Percentiles rank a stretch among this genome's conserved stretches.
Evolutionary conservation across 2,113 vertebrate genomes (phyloP).

Genomic region (Numenius arquata): DNA sequence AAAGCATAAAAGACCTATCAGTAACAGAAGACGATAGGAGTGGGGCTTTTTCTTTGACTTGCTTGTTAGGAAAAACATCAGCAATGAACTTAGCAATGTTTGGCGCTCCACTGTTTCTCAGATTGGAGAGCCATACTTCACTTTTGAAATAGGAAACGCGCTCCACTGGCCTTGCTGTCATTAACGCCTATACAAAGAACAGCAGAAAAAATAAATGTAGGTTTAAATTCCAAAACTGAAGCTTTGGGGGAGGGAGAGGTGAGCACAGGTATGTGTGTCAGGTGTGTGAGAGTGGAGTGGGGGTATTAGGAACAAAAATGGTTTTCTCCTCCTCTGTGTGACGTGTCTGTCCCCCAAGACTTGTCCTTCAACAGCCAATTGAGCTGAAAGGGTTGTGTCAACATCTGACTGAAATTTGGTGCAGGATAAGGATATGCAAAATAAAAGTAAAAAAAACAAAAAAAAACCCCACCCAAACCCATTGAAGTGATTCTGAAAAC

Average conservation of each 20-base stretch:
- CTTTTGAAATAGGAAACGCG: background rate
- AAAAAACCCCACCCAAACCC: rapidly evolving
- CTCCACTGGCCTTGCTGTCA: background rate
- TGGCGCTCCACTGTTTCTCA: background rate
- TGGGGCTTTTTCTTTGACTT: background rate
- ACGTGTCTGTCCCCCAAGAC: background rate
- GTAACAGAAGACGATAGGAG: background rate
- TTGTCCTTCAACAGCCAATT: background rate
- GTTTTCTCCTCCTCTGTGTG: background rate
- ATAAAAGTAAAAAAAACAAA: background rate
- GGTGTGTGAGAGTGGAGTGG: background rate
- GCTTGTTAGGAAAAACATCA: background rate
- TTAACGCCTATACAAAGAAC: background rate
- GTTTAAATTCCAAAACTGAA: background rate
- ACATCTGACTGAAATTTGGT: background rate
- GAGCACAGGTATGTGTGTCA: background rate
- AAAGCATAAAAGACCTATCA: background rate
- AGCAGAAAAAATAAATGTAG: background rate
- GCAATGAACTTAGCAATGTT: background rate
- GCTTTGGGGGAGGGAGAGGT: background rate
- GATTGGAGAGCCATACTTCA: background rate
- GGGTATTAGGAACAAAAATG: background rate
- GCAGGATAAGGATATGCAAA: background rate
- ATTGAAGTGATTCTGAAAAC: background rate
- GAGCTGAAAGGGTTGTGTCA: background rate